Conservation (phyloP, 2,888 invertebrate genomes). For the Sceliomorpha sp. region DNA sequence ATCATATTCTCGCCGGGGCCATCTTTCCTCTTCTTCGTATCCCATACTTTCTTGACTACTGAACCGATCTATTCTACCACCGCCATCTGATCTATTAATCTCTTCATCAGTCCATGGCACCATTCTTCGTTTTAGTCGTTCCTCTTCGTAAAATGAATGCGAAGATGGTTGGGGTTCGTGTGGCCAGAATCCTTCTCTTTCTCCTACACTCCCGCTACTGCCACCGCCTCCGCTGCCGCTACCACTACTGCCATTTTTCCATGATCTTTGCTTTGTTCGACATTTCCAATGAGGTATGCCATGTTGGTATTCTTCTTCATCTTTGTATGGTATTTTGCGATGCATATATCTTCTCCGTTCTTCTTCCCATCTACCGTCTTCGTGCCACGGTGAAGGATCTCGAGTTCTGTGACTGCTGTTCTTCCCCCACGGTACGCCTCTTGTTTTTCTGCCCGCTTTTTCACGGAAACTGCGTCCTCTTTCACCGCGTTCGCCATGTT, state of each 20-base stretch:
- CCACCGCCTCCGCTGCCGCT: constrained; percentile 33
- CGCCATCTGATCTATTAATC: constrained; percentile 80
- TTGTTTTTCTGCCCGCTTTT: constrained; percentile 65
- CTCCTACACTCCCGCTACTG: constrained; percentile 36
- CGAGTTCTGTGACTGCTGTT: constrained; percentile 84
- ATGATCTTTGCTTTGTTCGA: constrained; percentile 66
- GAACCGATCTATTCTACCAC: constrained; percentile 76
- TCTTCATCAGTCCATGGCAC: constrained; percentile 77
- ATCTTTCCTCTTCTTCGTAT: constrained; percentile 79
- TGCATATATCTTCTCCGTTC: constrained; percentile 68
- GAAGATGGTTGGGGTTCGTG: constrained; percentile 56
- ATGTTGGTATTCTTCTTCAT: constrained; percentile 72
- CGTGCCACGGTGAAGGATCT: constrained; percentile 91
- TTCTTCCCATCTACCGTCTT: constrained; percentile 83
- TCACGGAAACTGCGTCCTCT: constrained; percentile 73
- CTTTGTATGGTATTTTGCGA: constrained; percentile 71
- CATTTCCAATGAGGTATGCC: constrained; percentile 70
- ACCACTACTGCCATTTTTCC: constrained; percentile 61
- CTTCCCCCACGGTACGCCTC: constrained; percentile 73
- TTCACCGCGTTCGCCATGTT: constrained; percentile 62
- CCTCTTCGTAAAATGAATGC: constrained; percentile 74
- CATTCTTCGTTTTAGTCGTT: constrained; percentile 73
- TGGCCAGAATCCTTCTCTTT: constrained; percentile 64
- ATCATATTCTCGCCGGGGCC: constrained; percentile 72
- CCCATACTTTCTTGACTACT: constrained; percentile 79